Evolutionary conservation across 1,140 invertebrate genomes (phyloP), one percentile per base, ranked within the genome.

Genomic region (Lithobius niger): DNA sequence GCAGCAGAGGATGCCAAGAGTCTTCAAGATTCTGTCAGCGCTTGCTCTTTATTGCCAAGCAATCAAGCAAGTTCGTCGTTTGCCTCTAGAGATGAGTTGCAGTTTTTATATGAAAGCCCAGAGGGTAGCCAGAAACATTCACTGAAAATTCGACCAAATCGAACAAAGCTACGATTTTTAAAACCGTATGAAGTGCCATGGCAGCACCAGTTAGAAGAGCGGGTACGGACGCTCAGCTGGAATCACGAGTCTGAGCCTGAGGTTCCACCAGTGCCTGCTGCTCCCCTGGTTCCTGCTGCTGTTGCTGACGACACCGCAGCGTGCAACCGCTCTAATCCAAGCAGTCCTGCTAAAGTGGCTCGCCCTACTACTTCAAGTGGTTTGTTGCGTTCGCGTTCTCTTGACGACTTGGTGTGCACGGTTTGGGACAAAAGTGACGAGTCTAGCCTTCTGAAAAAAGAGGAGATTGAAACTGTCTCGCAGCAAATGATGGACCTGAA

Each of bases 131-230:
- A 10, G 31, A 6, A 36, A 36, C 6, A 10, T 6, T 36, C 31
- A 36, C n/a, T 36, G 6, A 36, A 36, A 36, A n/a, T 36, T 6
- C 31, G 31, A 10, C 6, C 6, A 10, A n/a, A 6, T 36, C 6
- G n/a, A 36, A 36, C 31, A 36, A 6, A n/a, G 6, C n/a, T 36
- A 36, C 31, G 31, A 36, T 36, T 47, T 10, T 21, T 47, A 13
- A 47, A 47, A 47, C 44, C 44, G 15, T 47, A 47, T 22, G 44
- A 47, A 47, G 10, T 47, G 6, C 44, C 44, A 4, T 47, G 44
- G 44, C 44, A 47, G 13, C 6, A 22, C 6, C 13, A 47, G 44
- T 6, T 47, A 6, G 15, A 47, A 10, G 44, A 47, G 19, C 44
- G 44, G 13, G 44, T 22, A 19, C 44, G 44, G 22, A 47, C 44